Conservation (phyloP, 2,113 vertebrate species). For the Phodopus roborovskii region DNA sequence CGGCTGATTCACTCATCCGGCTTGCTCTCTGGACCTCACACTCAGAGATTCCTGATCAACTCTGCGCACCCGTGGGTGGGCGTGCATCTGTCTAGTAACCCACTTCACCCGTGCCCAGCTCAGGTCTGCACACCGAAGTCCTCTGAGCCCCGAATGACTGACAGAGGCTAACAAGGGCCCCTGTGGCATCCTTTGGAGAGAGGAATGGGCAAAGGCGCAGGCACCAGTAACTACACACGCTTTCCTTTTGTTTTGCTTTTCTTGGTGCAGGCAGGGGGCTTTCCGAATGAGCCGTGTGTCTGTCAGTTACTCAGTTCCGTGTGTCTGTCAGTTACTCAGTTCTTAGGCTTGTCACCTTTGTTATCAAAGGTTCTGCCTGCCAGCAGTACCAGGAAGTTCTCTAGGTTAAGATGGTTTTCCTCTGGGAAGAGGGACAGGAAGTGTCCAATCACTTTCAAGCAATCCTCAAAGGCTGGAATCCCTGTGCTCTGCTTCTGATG, state of each 20-base stretch:
- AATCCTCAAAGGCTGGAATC: not conserved
- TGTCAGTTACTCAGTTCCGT: fast-evolving
- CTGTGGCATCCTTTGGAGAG: not conserved
- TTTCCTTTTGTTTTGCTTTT: not conserved
- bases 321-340: fast-evolving
- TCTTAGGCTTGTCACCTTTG: not conserved
- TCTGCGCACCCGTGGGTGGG: not conserved
- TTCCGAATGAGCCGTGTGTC: fast-evolving
- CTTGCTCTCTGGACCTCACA: not conserved
- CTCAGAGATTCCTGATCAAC: not conserved
- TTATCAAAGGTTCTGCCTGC: not conserved
- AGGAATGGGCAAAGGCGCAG: fast-evolving
- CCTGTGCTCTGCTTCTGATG: not conserved
- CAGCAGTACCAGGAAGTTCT: not conserved
- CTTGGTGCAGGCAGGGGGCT: not conserved
- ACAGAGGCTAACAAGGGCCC: not conserved
- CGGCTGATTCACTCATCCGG: fast-evolving
- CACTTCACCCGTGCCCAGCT: not conserved
- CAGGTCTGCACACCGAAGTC: not conserved
- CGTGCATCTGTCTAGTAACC: not conserved
- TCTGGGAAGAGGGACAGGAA: not conserved
- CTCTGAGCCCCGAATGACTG: no score
- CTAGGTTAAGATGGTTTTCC: not conserved
- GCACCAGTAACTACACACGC: fast-evolving
- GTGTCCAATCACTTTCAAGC: not conserved